A percentile compares a stretch with the other conserved stretches of the same genome.
Evolutionary conservation across 2,113 vertebrate species (phyloP).

Genomic region (Alligator mississippiensis): DNA sequence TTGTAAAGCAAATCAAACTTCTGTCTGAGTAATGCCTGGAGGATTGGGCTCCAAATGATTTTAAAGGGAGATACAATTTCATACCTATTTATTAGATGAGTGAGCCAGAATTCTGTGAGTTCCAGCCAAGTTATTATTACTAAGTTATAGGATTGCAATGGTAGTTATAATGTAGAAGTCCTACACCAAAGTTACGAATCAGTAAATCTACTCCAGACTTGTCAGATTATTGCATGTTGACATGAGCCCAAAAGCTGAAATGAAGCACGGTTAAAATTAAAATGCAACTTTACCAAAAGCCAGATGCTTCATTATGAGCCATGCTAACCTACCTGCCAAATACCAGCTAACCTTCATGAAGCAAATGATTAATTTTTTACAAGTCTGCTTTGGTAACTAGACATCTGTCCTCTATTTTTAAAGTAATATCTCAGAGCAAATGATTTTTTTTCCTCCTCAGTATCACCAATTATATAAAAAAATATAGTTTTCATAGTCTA

Average conservation of each 20-base stretch:
- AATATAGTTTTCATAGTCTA: background rate
- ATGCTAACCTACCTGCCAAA: conserved; percentile 48
- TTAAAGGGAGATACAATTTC: background rate
- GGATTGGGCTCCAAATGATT: background rate
- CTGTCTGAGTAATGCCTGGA: background rate
- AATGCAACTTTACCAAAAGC: conserved; percentile 45
- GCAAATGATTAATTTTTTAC: conserved; percentile 65
- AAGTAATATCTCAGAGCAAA: conserved; percentile 37
- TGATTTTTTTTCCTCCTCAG: background rate
- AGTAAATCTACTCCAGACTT: conserved; percentile 24
- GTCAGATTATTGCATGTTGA: background rate
- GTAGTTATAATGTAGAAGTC: background rate
- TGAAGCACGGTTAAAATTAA: conserved; percentile 18
- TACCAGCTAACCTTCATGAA: conserved; percentile 47
- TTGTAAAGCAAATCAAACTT: background rate
- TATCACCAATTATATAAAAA: background rate
- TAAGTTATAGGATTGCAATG: background rate
- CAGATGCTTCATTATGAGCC: conserved; percentile 63
- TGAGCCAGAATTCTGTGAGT: background rate
- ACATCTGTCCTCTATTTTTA: conserved; percentile 54
- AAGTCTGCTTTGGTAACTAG: conserved; percentile 41
- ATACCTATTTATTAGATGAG: background rate
- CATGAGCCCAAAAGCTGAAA: conserved; percentile 33
- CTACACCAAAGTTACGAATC: background rate
- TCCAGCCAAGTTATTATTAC: background rate